Evolutionary conservation across 2,797 vertebrate species (phyloP).

Genomic region (Anolis apletophallus): DNA sequence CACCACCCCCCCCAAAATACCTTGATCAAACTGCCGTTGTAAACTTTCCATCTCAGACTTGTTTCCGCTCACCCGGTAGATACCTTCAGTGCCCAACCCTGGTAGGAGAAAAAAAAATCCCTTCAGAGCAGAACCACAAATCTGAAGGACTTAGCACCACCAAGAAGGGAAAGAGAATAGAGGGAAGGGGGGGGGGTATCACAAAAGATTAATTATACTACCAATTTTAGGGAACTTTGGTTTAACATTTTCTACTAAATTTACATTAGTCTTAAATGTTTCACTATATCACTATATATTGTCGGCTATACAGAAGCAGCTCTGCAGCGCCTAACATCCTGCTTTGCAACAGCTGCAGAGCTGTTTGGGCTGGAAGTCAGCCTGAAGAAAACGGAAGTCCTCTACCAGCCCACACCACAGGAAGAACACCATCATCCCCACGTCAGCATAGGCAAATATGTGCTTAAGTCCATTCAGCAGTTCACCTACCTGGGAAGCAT

Average conservation of each 20-base stretch:
- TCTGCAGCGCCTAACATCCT: no score
- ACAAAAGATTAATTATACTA: background rate
- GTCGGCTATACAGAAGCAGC: no score
- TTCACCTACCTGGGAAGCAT: no score
- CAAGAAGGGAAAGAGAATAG: background rate
- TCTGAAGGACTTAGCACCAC: fast-evolving
- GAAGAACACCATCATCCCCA: no score
- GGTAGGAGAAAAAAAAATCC: background rate
- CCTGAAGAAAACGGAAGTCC: no score
- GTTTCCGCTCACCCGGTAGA: slow-evolving; percentile 95
- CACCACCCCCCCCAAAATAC: slow-evolving; percentile 65
- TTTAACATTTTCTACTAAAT: background rate
- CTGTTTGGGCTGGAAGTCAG: no score
- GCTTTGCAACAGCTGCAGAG: no score
- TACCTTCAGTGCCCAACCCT: slow-evolving; percentile 93
- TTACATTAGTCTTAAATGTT: background rate
- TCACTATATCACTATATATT: no score
- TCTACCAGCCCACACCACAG: no score
- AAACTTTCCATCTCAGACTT: slow-evolving; percentile 96
- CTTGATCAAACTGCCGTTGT: slow-evolving; percentile 95
- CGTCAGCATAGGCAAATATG: no score
- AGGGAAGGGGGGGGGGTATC: background rate
- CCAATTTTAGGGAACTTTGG: background rate
- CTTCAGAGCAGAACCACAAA: slow-evolving; percentile 61
- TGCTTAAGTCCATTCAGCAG: no score